Base-by-base conservation (phyloP, 2,888 invertebrate genomes). In the Aleiodes alternator region DNA sequence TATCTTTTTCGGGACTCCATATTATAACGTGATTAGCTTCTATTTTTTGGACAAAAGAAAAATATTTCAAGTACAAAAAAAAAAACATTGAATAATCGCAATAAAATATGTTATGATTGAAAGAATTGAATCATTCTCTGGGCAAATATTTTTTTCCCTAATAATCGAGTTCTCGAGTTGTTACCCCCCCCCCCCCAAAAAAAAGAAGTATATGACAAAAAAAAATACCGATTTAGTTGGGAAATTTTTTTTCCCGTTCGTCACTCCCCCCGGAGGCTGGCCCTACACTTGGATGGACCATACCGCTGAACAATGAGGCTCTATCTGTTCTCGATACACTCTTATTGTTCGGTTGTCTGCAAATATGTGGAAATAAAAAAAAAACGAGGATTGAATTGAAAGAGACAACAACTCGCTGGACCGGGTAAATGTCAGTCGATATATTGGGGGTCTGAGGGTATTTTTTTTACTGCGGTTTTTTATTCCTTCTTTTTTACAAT, bases 381-480 rank as follows among this genome's bases (percentile, higher is more conserved):
- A 23, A 78, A 78, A 76, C 55, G 64, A 48, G 43, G 43, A 68
- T 43, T 38, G 43, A 73, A 69, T 23, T 29, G 73, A 75, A 73
- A 78, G 72, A 75, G 68, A 61, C 69, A 59, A 74, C 74, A 76
- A 66, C 73, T 73, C 74, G 76, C 77, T 76, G 76, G 79, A 78
- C 80, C 48, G 82, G 82, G 83, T 81, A 83, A 84, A 83, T 83
- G 84, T 82, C 82, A 82, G 82, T 82, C 81, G 82, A 64, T 64
- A 43, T 43, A 48, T 23, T 79, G 80, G 80, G 81, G 81, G 79
- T 78, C 80, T 78, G 76, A 78, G 76, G 76, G 76, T 77, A 76
- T 75, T 78, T 64, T 61, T 64, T 64, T 64, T 64, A 7, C 48
- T 14, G 75, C 72, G 79, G 78, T 76, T 74, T 80, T 81, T 81